Base-by-base conservation (phyloP, 2,888 invertebrate species). In the Andrena praecox region DNA sequence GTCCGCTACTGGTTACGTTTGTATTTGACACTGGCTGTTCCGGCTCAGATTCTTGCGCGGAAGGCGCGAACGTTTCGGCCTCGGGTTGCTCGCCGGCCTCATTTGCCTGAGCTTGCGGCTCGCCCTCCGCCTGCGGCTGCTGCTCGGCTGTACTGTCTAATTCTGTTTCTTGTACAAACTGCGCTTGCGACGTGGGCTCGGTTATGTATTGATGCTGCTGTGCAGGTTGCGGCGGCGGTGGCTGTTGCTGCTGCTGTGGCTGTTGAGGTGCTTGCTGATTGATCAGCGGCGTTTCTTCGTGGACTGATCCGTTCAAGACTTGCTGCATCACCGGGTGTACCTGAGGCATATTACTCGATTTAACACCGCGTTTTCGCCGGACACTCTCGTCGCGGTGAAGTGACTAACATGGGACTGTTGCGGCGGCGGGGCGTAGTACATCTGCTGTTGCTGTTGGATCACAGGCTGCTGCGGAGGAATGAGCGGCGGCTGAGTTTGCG, bases 1-100 rank as follows among this genome's bases (percentile, higher is more conserved):
- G 97, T 94, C 92, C 91, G 88, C 94, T 92, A 91, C 93, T 92
- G 89, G 93, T 90, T 92, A 95, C 90, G 94, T 74, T 88, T 85
- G 93, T 91, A 89, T 93, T 91, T 85, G 95, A 91, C 84, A 94
- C 94, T 93, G 90, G 91, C 89, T 91, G 95, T 89, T 93, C 94
- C 84, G 85, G 92, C 80, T 93, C 94, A 78, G 92, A 89, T 88
- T 94, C 95, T 60, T 93, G 91, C 82, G 93, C 94, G 59, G 94
- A 84, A 4, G 91, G 79, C 31, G 91, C 54, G 54, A 91, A 93
- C 5, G 82, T 89, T 42, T 93, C 94, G 8, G 87, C 80, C 48
- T 94, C 94, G 2, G 89, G 88, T 62, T 93, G 93, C 35, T 93
- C 93, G 35, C 89, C 93, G 31, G 89, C 85, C 29, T 93, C 93